Evolutionary conservation across 2,113 vertebrate species (phyloP), one percentile per base, ranked within the genome.

Genomic region (Pantherophis guttatus): DNA sequence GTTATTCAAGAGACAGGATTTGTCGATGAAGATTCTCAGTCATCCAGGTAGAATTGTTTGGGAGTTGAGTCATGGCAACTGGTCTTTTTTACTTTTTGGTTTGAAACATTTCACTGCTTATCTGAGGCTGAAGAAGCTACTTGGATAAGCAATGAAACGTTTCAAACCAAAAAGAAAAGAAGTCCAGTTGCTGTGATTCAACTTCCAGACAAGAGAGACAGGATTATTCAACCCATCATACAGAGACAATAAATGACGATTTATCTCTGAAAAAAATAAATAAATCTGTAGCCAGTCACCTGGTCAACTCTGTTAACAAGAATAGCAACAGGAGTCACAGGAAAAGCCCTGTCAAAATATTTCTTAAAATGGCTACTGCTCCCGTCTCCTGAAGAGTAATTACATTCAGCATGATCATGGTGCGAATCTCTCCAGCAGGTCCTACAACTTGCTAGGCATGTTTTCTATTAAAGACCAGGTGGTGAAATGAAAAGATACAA

Each of bases 401-500:
- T 21, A 94, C 93, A 92, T 94, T 85, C 91, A 8, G 0, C 54
- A 91, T 81, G 5, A 62, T 92, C 86, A 57, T 55, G 17, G 33
- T 59, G n/a, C 29, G 94, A 94, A 88, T 54, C 2, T 93, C 90
- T 53, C 86, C 44, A 59, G 50, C 48, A 48, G 59, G 15, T 39
- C 92, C 58, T 86, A 90, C 93, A 93, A 94, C 59, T 95, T 93
- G 53, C 93, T 75, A 62, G 95, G 91, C 62, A 94, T 96, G 91
- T 91, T 97, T 96, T 94, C 93, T 96, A 88, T 95, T 94, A 95
- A 94, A 92, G 95, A 95, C 96, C 94, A 96, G 95, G 95, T 93
- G 95, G 94, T 94, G 94, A 95, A 94, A 96, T 94, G 94, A 95
- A 97, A 93, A 96, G 97, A 96, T 94, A 95, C 91, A 95, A 94